Evolutionary conservation across 2,113 vertebrate species (phyloP), one percentile per base, ranked within the genome.

Genomic region (Regulus satrapa): DNA sequence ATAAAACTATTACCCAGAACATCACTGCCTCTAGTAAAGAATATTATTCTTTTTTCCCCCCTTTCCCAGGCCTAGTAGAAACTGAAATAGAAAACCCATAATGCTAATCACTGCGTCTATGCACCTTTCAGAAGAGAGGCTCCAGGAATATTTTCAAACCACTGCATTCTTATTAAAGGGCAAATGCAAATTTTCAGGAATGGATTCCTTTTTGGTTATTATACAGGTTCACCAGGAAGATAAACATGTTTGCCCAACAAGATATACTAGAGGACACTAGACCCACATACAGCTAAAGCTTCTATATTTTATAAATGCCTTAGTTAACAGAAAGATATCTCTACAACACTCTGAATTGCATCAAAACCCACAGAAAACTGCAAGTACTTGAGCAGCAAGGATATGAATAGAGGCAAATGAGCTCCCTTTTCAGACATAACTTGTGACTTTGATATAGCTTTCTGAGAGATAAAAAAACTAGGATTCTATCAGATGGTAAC

Each of bases 361-460:
- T 54, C 45, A 78, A 95, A 92, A n/a, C 11, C 14, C 56, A 51
- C 12, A 71, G 55, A 78, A 75, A 89, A 62, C 8, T 85, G 17
- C n/a, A 74, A 89, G 36, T 58, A 10, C 67, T 93, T 73, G 24
- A 89, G 61, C 26, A 81, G 45, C 54, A 85, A 67, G 56, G 29
- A 58, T 79, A 74, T 93, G 80, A 97, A 90, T 66, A 75, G 81
- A 40, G 24, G 29, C 21, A 94, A 97, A 96, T 61, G 61, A 93
- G 69, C 64, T 97, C 36, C 28, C 11, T 88, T 92, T 88, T 85
- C 51, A 72, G n/a, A 24, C 29, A 43, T 25, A 87, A 89, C 66
- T 89, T 64, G 64, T 11, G 52, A 85, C 62, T 85, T 91, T 56
- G n/a, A 71, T 41, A 28, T 2, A 71, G 66, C 21, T 71, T 78